phyloP scores from a whole-genome alignment of 2,888 invertebrate genomes.

The Megastigmus dorsalis region DNA sequence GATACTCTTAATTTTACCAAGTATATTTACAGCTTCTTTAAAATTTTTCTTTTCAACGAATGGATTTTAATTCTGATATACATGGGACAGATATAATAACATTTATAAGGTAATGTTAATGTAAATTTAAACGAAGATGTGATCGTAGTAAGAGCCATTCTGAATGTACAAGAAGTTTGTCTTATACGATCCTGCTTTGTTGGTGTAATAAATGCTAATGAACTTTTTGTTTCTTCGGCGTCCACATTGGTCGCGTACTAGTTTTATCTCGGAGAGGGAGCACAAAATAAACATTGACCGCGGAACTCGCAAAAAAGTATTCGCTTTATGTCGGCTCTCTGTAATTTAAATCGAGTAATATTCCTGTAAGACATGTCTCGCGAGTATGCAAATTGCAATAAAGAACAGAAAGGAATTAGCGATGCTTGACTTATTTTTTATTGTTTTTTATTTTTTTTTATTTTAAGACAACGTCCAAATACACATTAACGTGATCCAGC shows the following conservation, averaged over 20 bases:
- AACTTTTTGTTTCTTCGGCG: neutral
- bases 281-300: too few species aligned
- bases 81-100: neutral
- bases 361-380: neutral
- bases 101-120: neutral
- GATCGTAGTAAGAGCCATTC: neutral
- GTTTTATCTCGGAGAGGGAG: constrained; percentile 5
- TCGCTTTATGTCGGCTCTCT: too few species aligned
- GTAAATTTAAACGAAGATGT: neutral
- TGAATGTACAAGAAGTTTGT: neutral
- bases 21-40: too few species aligned
- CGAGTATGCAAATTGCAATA: constrained; percentile 8
- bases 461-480: too few species aligned
- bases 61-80: too few species aligned
- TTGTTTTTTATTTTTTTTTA: too few species aligned
- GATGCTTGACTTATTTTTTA: too few species aligned
- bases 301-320: too few species aligned
- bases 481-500: too few species aligned
- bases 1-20: too few species aligned
- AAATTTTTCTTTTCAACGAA: too few species aligned
- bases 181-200: neutral
- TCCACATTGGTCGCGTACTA: neutral
- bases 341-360: too few species aligned
- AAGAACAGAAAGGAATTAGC: neutral
- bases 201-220: neutral